These are phyloP conservation scores for Theropithecus gelada DNA, from an alignment of 2,113 vertebrate genomes.

Conservation along the genomic window DNA sequence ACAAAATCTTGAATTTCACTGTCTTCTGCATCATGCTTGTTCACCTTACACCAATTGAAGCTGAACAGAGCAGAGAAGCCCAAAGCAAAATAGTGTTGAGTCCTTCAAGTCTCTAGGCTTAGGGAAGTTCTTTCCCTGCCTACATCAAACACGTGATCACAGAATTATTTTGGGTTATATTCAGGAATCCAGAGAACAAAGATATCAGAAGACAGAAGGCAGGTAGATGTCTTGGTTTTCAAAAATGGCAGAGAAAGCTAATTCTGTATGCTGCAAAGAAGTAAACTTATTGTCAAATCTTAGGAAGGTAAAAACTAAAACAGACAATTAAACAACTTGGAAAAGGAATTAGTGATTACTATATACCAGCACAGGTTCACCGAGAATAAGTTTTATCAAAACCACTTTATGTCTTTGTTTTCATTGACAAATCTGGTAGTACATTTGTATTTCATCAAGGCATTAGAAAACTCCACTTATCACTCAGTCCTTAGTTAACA, in stretches of 20 bases:
- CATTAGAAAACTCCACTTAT: not conserved
- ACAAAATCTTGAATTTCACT: not conserved
- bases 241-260: slow-evolving; percentile 40
- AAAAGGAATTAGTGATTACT: not conserved
- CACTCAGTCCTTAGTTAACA: not conserved
- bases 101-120: not conserved
- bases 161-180: slow-evolving; percentile 2
- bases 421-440: not conserved
- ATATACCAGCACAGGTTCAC: not conserved
- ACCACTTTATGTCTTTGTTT: not conserved
- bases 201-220: slow-evolving; percentile 44
- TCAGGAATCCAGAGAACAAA: slow-evolving; percentile 31
- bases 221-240: slow-evolving; percentile 45
- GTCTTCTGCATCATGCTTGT: not conserved
- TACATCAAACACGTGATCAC: not conserved
- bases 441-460: not conserved
- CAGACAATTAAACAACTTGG: not conserved
- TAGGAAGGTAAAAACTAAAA: slow-evolving; percentile 12
- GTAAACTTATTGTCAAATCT: not conserved
- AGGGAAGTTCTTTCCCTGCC: not conserved
- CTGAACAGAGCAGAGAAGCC: not conserved
- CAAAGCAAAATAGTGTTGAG: not conserved
- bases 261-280: slow-evolving; percentile 35
- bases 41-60: not conserved
- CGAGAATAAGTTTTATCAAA: not conserved